These are phyloP conservation scores for Petrosia ficiformis DNA, from an alignment of 37 sponge, comb jelly and placozoan species.

Conservation along the genomic window DNA sequence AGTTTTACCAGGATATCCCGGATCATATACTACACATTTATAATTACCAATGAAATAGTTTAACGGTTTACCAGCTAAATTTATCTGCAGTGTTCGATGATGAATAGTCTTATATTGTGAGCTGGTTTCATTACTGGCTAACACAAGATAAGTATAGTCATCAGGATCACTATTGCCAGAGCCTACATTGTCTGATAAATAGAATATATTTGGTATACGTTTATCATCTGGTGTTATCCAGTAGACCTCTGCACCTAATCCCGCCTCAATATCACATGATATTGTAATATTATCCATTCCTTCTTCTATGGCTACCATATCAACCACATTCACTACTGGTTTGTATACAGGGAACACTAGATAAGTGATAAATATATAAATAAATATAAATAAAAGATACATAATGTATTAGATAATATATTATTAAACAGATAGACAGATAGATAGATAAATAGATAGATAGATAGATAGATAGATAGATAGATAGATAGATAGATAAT, in stretches of 20 bases:
- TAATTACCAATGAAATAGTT: neutral
- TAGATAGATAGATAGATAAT: too few species aligned
- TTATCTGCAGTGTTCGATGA: neutral
- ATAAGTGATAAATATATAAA: too few species aligned
- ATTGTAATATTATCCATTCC: neutral
- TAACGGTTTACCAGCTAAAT: neutral
- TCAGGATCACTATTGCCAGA: neutral
- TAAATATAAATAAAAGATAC: too few species aligned
- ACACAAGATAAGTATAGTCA: neutral
- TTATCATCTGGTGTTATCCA: neutral
- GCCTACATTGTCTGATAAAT: too few species aligned
- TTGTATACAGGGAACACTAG: neutral
- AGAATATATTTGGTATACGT: too few species aligned
- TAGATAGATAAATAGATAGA: too few species aligned
- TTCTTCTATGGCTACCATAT: neutral
- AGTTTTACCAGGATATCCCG: neutral
- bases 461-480: too few species aligned
- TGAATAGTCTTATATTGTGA: neutral
- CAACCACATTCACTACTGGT: neutral
- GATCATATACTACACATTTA: slow-evolving; percentile 6
- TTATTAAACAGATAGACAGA: too few species aligned
- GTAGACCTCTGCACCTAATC: neutral
- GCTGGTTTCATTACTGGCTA: neutral
- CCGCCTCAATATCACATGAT: neutral
- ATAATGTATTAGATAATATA: too few species aligned